These are phyloP conservation scores for Parazoanthus atlanticus DNA, from an alignment of 92 coral and sea anemone genomes.

Conservation along the genomic window DNA sequence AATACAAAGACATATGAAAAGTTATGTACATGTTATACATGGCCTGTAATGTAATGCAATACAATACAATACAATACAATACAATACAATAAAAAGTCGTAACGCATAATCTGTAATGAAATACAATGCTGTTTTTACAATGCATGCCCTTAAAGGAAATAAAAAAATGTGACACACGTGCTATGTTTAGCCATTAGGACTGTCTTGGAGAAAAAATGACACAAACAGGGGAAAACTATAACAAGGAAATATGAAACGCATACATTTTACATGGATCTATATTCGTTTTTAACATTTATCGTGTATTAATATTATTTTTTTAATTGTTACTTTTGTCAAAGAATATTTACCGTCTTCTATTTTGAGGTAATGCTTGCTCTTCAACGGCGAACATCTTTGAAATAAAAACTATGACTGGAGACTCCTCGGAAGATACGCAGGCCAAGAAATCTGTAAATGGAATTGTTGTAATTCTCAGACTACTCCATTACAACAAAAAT, in stretches of 20 bases:
- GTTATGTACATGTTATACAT: no score
- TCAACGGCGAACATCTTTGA: slow-evolving; percentile 99
- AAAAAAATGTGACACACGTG: background rate
- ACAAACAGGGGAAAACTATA: background rate
- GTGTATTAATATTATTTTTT: background rate
- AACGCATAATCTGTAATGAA: no score
- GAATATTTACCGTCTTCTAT: slow-evolving; percentile 77
- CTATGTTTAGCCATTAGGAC: background rate
- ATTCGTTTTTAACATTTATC: background rate
- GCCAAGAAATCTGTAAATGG: slow-evolving; percentile 72
- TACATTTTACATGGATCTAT: background rate
- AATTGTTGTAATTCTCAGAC: background rate
- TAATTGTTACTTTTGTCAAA: background rate
- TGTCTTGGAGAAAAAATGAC: background rate
- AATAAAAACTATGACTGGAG: slow-evolving; percentile 92
- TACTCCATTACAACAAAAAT: no score
- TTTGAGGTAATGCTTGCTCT: slow-evolving; percentile 87
- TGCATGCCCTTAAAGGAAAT: no score
- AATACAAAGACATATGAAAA: no score
- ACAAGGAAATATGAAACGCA: background rate
- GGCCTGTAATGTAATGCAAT: no score
- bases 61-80: no score
- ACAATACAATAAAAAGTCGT: no score
- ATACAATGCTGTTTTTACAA: no score
- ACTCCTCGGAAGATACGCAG: slow-evolving; percentile 78